Conservation (phyloP, 2,888 invertebrate genomes). For the Druceiella hillmani region DNA sequence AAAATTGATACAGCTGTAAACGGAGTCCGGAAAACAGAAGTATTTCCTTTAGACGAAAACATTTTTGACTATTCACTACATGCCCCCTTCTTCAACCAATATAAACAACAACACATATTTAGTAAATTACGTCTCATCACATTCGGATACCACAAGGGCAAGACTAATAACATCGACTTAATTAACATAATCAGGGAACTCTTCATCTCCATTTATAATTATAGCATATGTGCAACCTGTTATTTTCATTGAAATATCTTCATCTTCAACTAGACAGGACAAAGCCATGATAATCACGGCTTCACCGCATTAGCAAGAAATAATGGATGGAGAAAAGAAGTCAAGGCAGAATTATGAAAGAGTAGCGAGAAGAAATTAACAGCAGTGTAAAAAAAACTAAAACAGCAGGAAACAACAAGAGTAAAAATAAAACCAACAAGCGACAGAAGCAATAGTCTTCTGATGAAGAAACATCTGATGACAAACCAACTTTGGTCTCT, state of each 20-base stretch:
- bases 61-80: too few relatives aligned
- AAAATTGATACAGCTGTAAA: too few relatives aligned
- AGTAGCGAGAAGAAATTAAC: slow-evolving; percentile 9
- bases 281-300: slow-evolving; percentile 14
- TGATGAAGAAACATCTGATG: slow-evolving; percentile 16
- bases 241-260: slow-evolving; percentile 16
- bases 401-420: too few relatives aligned
- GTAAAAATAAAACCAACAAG: slow-evolving; percentile 11
- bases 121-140: too few relatives aligned
- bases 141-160: slow-evolving; percentile 8
- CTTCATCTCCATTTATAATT: slow-evolving; percentile 12
- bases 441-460: slow-evolving; percentile 9
- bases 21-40: too few relatives aligned
- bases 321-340: slow-evolving; percentile 8
- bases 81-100: slow-evolving; percentile 13
- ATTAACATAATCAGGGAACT: slow-evolving; percentile 9
- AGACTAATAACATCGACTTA: slow-evolving; percentile 13
- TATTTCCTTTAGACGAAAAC: too few relatives aligned
- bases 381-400: slow-evolving; percentile 10
- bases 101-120: slow-evolving; percentile 10
- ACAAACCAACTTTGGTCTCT: slow-evolving; percentile 16
- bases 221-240: too few relatives aligned
- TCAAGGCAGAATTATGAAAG: slow-evolving; percentile 6
- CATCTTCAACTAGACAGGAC: slow-evolving; percentile 15
- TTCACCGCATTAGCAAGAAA: slow-evolving; percentile 13